Percentiles rank a stretch among this genome's conserved stretches.
These are phyloP conservation scores for Chirona hameri DNA, from an alignment of 2,888 invertebrate genomes.

Conservation along the genomic window DNA sequence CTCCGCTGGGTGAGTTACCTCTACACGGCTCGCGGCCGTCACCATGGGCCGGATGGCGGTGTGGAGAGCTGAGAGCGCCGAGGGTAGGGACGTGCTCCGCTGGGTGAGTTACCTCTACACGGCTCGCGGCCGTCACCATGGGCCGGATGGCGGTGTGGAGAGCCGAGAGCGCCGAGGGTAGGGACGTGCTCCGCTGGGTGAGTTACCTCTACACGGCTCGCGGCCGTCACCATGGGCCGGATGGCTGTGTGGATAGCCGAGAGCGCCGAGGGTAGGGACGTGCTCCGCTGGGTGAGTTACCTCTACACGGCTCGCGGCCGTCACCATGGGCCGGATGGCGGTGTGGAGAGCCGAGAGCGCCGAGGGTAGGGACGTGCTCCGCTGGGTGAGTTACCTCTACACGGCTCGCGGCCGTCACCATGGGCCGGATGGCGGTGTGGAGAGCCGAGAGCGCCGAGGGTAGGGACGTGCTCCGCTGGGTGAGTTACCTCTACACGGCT, in stretches of 20 bases:
- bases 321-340: conserved; percentile 93
- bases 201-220: conserved; percentile 46
- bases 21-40: conserved; percentile 67
- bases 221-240: conserved; percentile 94
- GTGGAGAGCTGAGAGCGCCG: conserved; percentile 91
- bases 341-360: conserved; percentile 94
- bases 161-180: no score
- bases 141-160: no score
- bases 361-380: conserved; percentile 87
- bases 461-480: conserved; percentile 96
- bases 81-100: conserved; percentile 88
- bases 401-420: no score
- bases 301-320: conserved; percentile 68
- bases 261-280: conserved; percentile 88
- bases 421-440: conserved; percentile 81
- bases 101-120: conserved; percentile 60
- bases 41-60: conserved; percentile 95
- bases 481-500: no score
- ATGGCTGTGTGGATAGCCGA: conserved; percentile 95
- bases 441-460: conserved; percentile 88
- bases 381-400: conserved; percentile 63
- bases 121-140: no score
- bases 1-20: conserved; percentile 71
- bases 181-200: no score
- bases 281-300: conserved; percentile 78